Conservation (phyloP, 2,113 vertebrate genomes). For the Camelus bactrianus region DNA sequence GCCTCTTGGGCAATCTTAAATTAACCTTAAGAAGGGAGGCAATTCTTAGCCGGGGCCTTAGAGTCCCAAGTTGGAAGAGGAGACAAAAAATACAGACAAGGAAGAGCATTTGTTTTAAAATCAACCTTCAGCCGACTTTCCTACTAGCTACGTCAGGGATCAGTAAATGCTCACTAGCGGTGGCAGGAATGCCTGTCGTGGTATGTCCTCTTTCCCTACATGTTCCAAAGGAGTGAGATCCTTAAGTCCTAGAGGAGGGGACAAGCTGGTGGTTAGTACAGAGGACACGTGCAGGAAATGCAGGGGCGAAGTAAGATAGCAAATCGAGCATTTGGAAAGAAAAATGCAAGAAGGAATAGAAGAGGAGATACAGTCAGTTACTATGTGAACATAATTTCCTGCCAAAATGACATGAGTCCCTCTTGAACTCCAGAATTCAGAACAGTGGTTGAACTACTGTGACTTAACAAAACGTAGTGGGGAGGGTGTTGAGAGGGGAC, state of each 20-base stretch:
- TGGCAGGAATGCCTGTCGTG: background rate
- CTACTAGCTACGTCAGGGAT: background rate
- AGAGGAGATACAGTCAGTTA: background rate
- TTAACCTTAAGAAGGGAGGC: background rate
- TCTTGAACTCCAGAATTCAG: slow-evolving; percentile 2
- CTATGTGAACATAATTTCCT: background rate
- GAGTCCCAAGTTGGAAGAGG: background rate
- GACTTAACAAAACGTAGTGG: background rate
- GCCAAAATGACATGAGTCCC: background rate
- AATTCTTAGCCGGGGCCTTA: background rate
- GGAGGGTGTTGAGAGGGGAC: background rate
- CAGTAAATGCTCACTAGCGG: background rate
- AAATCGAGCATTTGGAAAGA: background rate
- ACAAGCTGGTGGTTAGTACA: background rate
- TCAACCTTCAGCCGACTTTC: background rate
- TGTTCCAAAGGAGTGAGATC: background rate
- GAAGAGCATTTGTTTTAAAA: background rate
- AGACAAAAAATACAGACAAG: background rate
- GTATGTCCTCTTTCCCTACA: background rate
- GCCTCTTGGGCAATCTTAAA: background rate
- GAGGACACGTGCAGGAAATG: background rate
- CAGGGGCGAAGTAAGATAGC: background rate
- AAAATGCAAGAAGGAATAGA: background rate
- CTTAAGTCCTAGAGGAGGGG: background rate
- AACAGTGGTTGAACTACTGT: background rate